Conservation (phyloP, 2,888 invertebrate species). For the Eristalis arbustorum region DNA sequence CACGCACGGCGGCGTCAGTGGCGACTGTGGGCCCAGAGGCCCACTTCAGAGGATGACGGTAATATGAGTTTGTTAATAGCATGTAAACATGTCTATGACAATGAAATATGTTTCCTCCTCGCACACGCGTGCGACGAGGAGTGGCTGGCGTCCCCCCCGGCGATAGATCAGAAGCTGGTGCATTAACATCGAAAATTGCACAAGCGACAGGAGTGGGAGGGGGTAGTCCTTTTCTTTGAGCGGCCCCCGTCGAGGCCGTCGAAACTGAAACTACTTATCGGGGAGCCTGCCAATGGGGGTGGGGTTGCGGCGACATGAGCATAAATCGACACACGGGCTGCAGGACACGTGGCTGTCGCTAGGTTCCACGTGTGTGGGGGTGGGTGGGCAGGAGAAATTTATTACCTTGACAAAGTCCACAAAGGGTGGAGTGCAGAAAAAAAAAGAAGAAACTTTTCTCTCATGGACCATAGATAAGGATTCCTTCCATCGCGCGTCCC, state of each 20-base stretch:
- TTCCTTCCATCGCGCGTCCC: not conserved
- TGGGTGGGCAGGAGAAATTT: slow-evolving; percentile 3
- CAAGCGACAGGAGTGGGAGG: not conserved
- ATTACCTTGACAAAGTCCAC: slow-evolving; percentile 46
- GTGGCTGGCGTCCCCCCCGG: not conserved
- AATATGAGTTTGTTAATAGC: slow-evolving; percentile 62
- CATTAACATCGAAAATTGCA: slow-evolving; percentile 11
- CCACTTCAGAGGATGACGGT: not conserved
- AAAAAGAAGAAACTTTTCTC: slow-evolving; percentile 36
- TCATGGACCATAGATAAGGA: slow-evolving; percentile 5
- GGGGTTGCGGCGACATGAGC: not conserved
- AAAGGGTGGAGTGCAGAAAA: not conserved
- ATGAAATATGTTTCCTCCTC: slow-evolving; percentile 21
- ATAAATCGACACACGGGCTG: slow-evolving; percentile 22
- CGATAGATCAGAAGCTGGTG: slow-evolving; percentile 30
- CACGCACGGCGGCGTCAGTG: not conserved
- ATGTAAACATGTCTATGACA: slow-evolving; percentile 51
- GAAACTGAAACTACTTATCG: not conserved
- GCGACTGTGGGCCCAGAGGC: not conserved
- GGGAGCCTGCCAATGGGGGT: not conserved
- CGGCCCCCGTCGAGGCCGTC: not conserved
- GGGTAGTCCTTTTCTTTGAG: not conserved
- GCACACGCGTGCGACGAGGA: slow-evolving; percentile 10
- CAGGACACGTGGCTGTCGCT: not conserved
- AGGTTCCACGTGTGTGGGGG: not conserved